Conservation (phyloP, 2,888 invertebrate species). For the Deilephila porcellus region DNA sequence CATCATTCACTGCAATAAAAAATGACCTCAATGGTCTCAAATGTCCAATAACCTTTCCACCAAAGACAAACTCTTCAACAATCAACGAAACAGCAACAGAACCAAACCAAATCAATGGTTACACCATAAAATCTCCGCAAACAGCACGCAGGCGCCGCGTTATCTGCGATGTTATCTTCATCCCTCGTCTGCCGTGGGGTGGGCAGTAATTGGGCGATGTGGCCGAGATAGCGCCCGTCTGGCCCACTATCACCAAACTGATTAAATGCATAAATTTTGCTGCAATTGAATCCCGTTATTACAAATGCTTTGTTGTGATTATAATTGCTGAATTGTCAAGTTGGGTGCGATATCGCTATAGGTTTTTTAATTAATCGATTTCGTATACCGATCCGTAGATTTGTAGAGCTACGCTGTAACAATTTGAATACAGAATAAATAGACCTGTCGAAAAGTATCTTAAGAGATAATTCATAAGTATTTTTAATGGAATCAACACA, state of each 20-base stretch:
- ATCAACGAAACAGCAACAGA: neutral
- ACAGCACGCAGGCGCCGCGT: conserved; percentile 28
- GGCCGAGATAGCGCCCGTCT: conserved; percentile 35
- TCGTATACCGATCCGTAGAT: no score
- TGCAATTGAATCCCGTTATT: conserved; percentile 12
- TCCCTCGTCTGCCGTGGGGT: conserved; percentile 31
- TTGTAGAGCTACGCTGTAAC: no score
- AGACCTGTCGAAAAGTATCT: no score
- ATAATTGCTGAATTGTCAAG: neutral
- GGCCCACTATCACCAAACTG: conserved; percentile 29
- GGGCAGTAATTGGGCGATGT: conserved; percentile 37
- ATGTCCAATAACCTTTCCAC: no score
- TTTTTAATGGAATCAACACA: no score
- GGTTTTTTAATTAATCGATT: no score
- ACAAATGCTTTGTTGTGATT: neutral
- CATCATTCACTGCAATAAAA: no score
- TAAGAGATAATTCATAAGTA: no score
- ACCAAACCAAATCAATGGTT: conserved; percentile 8
- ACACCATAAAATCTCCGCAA: conserved; percentile 1
- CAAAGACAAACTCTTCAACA: no score
- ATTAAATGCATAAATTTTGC: conserved; percentile 31
- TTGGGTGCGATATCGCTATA: neutral
- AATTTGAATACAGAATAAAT: no score
- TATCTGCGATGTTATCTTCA: conserved; percentile 37
- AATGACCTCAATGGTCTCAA: no score